phyloP scores from a whole-genome alignment of 2,797 vertebrate species.

The Trachurus trachurus region DNA sequence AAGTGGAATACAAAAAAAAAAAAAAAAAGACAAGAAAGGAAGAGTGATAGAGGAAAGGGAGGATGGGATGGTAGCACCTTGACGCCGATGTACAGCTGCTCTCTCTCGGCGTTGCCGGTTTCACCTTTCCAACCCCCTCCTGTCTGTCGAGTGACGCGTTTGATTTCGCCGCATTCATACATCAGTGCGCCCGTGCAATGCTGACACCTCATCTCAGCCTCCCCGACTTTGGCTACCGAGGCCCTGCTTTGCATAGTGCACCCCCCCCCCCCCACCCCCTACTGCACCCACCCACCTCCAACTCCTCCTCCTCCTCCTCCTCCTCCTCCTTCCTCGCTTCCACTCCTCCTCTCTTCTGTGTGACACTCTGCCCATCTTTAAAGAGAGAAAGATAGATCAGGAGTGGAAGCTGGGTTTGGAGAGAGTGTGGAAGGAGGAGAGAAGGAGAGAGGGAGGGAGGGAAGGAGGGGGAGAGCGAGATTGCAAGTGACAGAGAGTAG shows the following conservation, averaged over 20 bases:
- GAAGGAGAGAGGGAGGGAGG: constrained; percentile 51
- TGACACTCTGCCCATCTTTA: constrained; percentile 91
- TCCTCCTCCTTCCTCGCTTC: constrained; percentile 86
- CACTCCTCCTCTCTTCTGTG: constrained; percentile 61
- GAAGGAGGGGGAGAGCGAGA: constrained; percentile 52
- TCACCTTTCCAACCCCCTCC: constrained; percentile 87
- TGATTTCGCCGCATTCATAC: constrained; percentile 99
- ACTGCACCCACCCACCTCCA: constrained; percentile 42
- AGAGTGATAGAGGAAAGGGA: constrained; percentile 75
- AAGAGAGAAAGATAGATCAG: constrained; percentile 75
- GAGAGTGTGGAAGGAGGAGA: constrained; percentile 40
- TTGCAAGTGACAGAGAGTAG: constrained; percentile 69
- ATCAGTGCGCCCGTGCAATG: constrained; percentile 97
- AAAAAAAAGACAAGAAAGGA: constrained; percentile 78
- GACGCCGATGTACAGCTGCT: constrained; percentile 98
- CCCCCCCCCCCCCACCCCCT: constrained; percentile 33
- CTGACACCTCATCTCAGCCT: constrained; percentile 99
- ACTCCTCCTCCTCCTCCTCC: constrained; percentile 82
- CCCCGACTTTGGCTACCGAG: constrained; percentile 98
- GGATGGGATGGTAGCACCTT: constrained; percentile 90
- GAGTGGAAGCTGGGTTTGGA: constrained; percentile 61
- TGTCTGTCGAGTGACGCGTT: constrained; percentile 98
- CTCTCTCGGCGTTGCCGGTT: constrained; percentile 89
- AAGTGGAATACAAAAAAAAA: constrained; percentile 75
- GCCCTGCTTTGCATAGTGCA: constrained; percentile 97